phyloP scores from a whole-genome alignment of 2,888 invertebrate species.

The Ctenicera cuprea region DNA sequence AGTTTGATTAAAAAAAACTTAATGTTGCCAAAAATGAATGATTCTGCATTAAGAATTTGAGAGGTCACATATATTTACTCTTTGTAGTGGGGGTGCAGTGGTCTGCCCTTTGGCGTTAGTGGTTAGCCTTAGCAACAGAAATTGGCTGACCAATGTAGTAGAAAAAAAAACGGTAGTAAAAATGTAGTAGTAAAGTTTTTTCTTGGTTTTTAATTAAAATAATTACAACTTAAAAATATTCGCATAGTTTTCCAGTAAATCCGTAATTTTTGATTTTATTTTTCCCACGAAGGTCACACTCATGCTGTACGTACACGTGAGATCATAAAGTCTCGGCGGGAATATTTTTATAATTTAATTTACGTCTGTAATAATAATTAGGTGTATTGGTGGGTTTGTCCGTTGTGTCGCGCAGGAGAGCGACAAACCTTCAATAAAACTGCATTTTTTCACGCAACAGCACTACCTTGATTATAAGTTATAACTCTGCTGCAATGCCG shows the following conservation, averaged over 20 bases:
- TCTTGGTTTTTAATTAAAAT: too few species aligned
- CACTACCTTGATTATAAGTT: constrained; percentile 34
- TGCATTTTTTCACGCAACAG: constrained; percentile 43
- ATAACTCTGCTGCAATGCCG: constrained; percentile 33
- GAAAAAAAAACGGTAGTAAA: too few species aligned
- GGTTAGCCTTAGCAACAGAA: too few species aligned
- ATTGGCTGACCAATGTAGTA: too few species aligned
- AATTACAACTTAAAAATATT: too few species aligned
- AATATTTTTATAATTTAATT: background rate
- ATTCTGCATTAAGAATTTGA: too few species aligned
- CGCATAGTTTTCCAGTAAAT: background rate
- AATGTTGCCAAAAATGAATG: too few species aligned
- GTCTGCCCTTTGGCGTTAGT: too few species aligned
- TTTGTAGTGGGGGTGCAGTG: too few species aligned
- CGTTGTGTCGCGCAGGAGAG: constrained; percentile 32
- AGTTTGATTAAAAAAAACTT: too few species aligned
- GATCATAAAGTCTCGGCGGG: background rate
- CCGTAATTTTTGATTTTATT: background rate
- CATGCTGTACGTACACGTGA: background rate
- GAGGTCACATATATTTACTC: too few species aligned
- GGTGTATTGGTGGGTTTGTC: constrained; percentile 29
- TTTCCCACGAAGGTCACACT: background rate
- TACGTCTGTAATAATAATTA: constrained; percentile 4
- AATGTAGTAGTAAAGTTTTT: too few species aligned
- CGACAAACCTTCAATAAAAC: constrained; percentile 34